Conservation (phyloP, 2,113 vertebrate species). For the Elephantulus edwardii region DNA sequence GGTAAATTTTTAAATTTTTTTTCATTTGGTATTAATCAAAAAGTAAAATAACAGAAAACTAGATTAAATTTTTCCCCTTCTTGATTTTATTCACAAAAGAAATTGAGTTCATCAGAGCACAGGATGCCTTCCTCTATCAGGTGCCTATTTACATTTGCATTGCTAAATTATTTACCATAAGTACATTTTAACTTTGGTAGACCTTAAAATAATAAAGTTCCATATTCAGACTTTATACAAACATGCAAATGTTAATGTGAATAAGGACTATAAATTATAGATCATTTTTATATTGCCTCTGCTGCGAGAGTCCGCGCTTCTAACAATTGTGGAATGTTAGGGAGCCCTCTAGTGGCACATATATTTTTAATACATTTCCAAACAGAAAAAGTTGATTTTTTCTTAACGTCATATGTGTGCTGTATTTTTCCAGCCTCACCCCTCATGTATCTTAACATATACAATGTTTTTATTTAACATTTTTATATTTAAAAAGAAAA, state of each 20-base stretch:
- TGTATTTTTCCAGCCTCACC: too few relatives aligned
- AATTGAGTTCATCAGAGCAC: constrained; percentile 30
- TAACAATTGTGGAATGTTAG: constrained; percentile 47
- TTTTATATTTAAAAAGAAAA: neutral
- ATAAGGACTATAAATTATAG: constrained; percentile 45
- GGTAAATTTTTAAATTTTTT: constrained; percentile 18
- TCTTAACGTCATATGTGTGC: neutral
- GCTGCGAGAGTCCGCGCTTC: neutral
- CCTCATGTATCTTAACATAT: neutral
- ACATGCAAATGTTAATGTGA: constrained; percentile 43
- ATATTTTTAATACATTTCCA: constrained; percentile 5
- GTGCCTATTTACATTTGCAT: constrained; percentile 54
- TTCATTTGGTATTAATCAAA: neutral
- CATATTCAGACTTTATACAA: constrained; percentile 32
- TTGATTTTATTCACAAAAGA: constrained; percentile 41
- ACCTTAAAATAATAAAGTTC: constrained; percentile 64
- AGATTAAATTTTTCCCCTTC: neutral
- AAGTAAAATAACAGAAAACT: constrained; percentile 51
- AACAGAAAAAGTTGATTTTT: neutral
- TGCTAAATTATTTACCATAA: constrained; percentile 62
- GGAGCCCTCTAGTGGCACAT: constrained; percentile 72
- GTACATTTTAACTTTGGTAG: constrained; percentile 57
- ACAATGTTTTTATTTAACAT: neutral
- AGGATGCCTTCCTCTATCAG: constrained; percentile 27
- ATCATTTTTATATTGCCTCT: neutral